phyloP scores from a whole-genome alignment of 2,888 invertebrate genomes.

The Spodoptera picta region DNA sequence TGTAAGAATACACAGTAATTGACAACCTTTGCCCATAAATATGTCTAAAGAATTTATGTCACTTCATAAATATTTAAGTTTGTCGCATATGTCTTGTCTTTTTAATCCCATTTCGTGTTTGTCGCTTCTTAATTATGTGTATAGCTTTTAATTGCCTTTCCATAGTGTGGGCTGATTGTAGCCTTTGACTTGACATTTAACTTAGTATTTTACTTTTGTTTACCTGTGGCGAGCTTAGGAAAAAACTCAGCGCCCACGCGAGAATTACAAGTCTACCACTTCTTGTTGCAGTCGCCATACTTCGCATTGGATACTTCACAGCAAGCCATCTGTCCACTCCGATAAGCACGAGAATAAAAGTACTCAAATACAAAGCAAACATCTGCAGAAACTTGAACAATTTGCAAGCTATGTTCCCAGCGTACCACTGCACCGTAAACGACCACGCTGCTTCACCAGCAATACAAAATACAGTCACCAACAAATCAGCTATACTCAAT shows the following conservation, averaged over 20 bases:
- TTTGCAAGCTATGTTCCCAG: conserved; percentile 93
- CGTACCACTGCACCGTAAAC: conserved; percentile 94
- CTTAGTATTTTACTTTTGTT: conserved; percentile 19
- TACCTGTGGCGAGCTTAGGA: conserved; percentile 94
- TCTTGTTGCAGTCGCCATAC: conserved; percentile 90
- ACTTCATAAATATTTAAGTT: conserved; percentile 1
- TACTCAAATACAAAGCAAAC: conserved; percentile 94
- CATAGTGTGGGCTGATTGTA: conserved; percentile 23
- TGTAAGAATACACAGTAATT: conserved; percentile 1
- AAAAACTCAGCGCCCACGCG: conserved; percentile 92
- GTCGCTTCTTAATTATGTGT: conserved; percentile 10
- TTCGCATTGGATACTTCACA: conserved; percentile 94
- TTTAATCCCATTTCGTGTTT: conserved; percentile 15
- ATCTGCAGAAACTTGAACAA: conserved; percentile 94
- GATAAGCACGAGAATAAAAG: conserved; percentile 94
- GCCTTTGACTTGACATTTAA: conserved; percentile 37
- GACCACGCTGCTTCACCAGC: conserved; percentile 95
- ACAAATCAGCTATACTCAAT: conserved; percentile 94
- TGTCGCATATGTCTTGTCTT: not conserved
- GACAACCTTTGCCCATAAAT: not conserved
- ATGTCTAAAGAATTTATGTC: conserved; percentile 2
- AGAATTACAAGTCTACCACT: conserved; percentile 91
- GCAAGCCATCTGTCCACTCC: conserved; percentile 94
- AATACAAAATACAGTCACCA: conserved; percentile 94
- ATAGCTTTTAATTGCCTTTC: conserved; percentile 63